A percentile compares a stretch with the other conserved stretches of the same genome.
Conservation (phyloP, 2,888 invertebrate species). For the Drosophila pegasa region DNA sequence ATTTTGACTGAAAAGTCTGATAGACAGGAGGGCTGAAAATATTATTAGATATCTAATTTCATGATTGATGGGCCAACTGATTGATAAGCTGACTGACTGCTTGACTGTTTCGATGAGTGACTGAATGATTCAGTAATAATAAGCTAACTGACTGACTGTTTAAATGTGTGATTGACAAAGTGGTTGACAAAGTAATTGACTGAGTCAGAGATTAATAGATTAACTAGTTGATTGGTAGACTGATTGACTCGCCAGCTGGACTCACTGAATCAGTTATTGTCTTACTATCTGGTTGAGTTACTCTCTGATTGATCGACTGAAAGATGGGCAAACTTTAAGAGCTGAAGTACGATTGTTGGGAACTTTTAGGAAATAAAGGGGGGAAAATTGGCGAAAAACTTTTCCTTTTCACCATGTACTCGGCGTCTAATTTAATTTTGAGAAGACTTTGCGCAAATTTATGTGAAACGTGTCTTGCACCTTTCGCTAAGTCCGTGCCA, state of each 20-base stretch:
- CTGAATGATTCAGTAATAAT: no score
- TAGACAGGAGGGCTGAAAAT: no score
- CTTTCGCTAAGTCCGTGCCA: neutral
- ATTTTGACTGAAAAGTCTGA: no score
- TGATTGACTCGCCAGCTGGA: neutral
- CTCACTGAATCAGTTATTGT: neutral
- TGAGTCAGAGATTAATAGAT: no score
- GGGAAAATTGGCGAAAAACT: neutral
- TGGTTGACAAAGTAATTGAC: neutral
- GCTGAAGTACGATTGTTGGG: neutral
- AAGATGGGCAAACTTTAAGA: neutral
- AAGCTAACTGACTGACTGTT: no score
- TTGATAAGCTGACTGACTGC: neutral
- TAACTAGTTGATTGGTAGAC: neutral
- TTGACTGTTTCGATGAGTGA: neutral
- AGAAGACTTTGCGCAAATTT: constrained; percentile 1
- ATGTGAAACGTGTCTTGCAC: constrained; percentile 4
- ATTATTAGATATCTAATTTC: no score
- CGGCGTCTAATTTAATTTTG: neutral
- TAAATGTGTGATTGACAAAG: neutral
- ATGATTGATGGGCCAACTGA: neutral
- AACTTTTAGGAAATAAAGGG: no score
- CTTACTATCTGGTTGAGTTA: neutral
- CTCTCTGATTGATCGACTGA: neutral
- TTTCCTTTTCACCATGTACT: neutral